Base-by-base conservation (phyloP, 2,888 invertebrate species). In the Tachystola acroxantha region DNA sequence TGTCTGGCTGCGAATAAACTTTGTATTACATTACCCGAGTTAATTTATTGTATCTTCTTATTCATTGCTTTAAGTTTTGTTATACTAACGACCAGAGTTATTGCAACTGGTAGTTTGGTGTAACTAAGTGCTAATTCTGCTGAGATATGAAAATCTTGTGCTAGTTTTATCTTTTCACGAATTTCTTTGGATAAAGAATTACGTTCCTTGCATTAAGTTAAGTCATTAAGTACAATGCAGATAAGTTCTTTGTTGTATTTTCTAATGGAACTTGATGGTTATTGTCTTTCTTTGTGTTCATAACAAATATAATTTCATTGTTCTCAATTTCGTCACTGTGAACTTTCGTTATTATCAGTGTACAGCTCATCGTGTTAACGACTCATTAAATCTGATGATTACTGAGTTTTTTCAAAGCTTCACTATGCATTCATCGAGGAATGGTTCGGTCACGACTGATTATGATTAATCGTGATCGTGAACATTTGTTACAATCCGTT, bases 1-100 rank as follows among this genome's bases (percentile, higher is more conserved):
- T 80, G 82, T 82, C 80, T 81, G 78, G 75, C 76, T 78, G 62
- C 58, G 74, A 81, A 75, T 82, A 79, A 85, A 84, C 75, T 80
- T 82, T 81, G 80, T 82, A 79, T 82, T 75, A 81, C 80, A 78
- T 80, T 82, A 84, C 73, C 67, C 67, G 64, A 77, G 65, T 78
- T 82, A 77, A 82, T 84, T 82, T 84, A 80, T 82, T 74, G 74
- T 76, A 59, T 69, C 75, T 78, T 77, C 75, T 77, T 80, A 78
- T 77, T 80, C 77, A 79, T 77, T 70, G 72, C 69, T 59, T 57
- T 57, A 62, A 72, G 64, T 73, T 65, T 37, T 35, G 42, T 42
- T 42, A 30, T 31, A 20, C 53, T 62, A 71, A 70, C 65, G 63
- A 64, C 61, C 51, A 31, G 53, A 69, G 62, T 71, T 68, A 56